Conservation (phyloP, 1,140 invertebrate genomes). For the Drosophila equinoxialis region DNA sequence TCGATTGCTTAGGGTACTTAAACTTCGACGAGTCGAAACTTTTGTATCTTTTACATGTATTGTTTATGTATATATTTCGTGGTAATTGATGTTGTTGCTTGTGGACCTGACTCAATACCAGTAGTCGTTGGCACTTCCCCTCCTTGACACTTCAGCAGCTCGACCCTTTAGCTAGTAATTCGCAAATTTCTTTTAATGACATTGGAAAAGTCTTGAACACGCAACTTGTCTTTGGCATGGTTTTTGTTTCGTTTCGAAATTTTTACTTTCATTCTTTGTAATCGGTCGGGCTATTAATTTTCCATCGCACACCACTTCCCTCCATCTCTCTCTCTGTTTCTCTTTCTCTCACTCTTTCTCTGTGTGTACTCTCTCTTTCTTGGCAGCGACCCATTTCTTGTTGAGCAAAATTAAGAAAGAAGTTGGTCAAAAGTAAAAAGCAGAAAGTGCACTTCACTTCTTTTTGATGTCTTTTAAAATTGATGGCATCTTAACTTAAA, state of each 20-base stretch:
- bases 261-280: conserved; percentile 19
- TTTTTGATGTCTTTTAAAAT: not conserved
- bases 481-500: conserved; percentile 5
- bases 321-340: conserved; percentile 25
- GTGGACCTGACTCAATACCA: conserved; percentile 39
- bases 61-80: not conserved
- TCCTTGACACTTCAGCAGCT: conserved; percentile 45
- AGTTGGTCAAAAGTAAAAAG: conserved; percentile 54
- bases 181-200: conserved; percentile 69
- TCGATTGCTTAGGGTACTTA: not conserved
- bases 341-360: not conserved
- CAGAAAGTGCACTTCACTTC: conserved; percentile 40
- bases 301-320: not conserved
- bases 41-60: not conserved
- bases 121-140: conserved; percentile 52
- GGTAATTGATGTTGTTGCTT: not conserved
- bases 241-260: conserved; percentile 27
- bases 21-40: not conserved
- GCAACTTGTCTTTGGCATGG: conserved; percentile 37
- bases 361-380: conserved; percentile 24
- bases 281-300: conserved; percentile 12
- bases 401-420: conserved; percentile 20
- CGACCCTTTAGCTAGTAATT: not conserved
- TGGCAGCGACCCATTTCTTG: conserved; percentile 40
- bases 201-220: conserved; percentile 63